Evolutionary conservation across 2,113 vertebrate species (phyloP).

Genomic region (Paramisgurnus dabryanus): DNA sequence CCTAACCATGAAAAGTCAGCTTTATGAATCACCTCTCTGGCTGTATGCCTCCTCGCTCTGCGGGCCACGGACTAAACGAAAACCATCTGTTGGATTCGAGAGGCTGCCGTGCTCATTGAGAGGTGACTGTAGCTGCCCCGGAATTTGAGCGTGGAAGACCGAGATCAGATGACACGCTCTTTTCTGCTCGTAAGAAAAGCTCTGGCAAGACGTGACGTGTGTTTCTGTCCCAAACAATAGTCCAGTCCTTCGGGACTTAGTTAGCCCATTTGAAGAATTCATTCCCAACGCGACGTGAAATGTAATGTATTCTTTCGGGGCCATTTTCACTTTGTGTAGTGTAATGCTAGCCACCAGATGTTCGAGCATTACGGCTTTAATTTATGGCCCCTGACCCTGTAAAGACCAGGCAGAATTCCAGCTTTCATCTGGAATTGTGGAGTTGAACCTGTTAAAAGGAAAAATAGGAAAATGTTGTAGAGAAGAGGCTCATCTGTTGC

Average conservation of each 20-base stretch:
- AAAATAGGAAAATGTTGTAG: constrained; percentile 7
- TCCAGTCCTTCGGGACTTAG: constrained; percentile 34
- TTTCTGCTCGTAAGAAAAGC: constrained; percentile 53
- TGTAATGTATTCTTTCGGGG: background rate
- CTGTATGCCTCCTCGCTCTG: constrained; percentile 60
- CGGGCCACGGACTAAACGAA: constrained; percentile 66
- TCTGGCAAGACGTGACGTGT: constrained; percentile 28
- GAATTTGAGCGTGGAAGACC: constrained; percentile 58
- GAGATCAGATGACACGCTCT: constrained; percentile 69
- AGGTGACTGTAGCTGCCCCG: constrained; percentile 67
- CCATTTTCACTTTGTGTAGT: constrained; percentile 27
- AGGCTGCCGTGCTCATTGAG: constrained; percentile 66
- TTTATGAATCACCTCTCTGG: constrained; percentile 74
- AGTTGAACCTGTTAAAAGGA: background rate
- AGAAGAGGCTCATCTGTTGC: background rate
- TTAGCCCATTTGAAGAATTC: constrained; percentile 11
- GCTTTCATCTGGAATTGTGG: background rate
- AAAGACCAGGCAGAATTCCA: constrained; percentile 1
- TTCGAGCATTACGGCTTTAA: background rate
- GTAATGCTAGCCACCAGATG: constrained; percentile 48
- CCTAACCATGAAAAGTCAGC: constrained; percentile 65
- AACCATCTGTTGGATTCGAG: constrained; percentile 74
- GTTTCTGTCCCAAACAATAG: constrained; percentile 52
- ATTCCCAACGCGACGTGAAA: background rate
- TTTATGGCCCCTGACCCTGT: constrained; percentile 30